Evolutionary conservation across 1,140 invertebrate species (phyloP), one percentile per base, ranked within the genome.

Genomic region (Linepithema humile): DNA sequence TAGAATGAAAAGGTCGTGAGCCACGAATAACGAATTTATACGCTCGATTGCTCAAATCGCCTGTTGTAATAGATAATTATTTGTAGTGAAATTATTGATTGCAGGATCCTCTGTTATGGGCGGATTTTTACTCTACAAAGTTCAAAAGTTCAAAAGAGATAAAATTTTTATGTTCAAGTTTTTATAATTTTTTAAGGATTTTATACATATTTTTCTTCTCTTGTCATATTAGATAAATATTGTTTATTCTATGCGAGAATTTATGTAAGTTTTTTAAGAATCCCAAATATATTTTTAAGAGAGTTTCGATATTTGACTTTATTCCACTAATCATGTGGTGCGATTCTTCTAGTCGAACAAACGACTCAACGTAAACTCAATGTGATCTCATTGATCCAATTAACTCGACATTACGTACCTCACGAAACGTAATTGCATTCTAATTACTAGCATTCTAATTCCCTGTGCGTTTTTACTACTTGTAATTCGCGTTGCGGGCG

Each of bases 341-440:
- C 7, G 48, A 38, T 67, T 82, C 70, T 53, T 53, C 23, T n/a
- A 29, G 77, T 64, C 35, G 17, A 65, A 29, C 17, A 17, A 70
- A 57, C 59, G 26, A 57, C 15, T 53, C 32, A 17, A 2, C 12
- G 1, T 32, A 32, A 75, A 70, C n/a, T 48, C 38, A 38, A 7
- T 17, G 43, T 23, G 35, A 60, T 84, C 88, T 88, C 85, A 89
- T 91, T 91, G 90, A 91, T 90, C 86, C 89, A 90, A 90, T 91
- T 90, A 90, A 77, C 82, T 32, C 55, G 53, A 26, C 60, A 65
- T 43, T 73, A 84, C 62, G 83, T n/a, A n/a, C n/a, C 84, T 84
- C n/a, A 59, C 23, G 35, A 53, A 77, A 85, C 64, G 82, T 83
- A 90, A 88, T 89, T 86, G 84, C 62, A 26, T 29, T 12, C 83